These are phyloP conservation scores for Orchesella flavescens DNA, from an alignment of 2,888 invertebrate species.

Conservation along the genomic window DNA sequence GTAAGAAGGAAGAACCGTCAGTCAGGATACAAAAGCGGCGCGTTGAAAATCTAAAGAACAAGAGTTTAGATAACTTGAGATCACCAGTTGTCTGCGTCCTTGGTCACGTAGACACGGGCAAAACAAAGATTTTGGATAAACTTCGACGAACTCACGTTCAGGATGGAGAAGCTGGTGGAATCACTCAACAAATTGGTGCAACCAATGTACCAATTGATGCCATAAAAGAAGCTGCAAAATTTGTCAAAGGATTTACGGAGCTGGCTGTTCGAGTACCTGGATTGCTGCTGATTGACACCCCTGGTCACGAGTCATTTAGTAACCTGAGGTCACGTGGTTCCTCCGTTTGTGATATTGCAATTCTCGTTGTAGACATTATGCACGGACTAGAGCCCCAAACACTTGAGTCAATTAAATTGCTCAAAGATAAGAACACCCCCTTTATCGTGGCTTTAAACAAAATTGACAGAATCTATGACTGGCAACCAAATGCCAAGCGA, in stretches of 20 bases:
- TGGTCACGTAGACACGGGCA: slow-evolving; percentile 97
- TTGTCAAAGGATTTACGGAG: slow-evolving; percentile 90
- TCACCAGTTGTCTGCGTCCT: slow-evolving; percentile 98
- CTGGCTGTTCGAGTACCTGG: slow-evolving; percentile 92
- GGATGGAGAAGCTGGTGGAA: slow-evolving; percentile 98
- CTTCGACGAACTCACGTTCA: slow-evolving; percentile 91
- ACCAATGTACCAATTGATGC: slow-evolving; percentile 98
- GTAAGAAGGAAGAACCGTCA: slow-evolving; percentile 85
- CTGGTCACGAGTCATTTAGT: slow-evolving; percentile 99
- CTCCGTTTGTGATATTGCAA: slow-evolving; percentile 98
- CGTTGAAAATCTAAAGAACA: slow-evolving; percentile 82
- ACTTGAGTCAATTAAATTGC: slow-evolving; percentile 94
- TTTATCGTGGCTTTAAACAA: slow-evolving; percentile 99
- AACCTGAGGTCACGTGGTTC: slow-evolving; percentile 97
- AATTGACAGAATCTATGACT: slow-evolving; percentile 94
- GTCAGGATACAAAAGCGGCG: slow-evolving; percentile 80
- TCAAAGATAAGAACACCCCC: slow-evolving; percentile 94
- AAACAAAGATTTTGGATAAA: slow-evolving; percentile 99
- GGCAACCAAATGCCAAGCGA: slow-evolving; percentile 89
- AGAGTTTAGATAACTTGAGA: slow-evolving; percentile 82
- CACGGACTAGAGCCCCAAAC: slow-evolving; percentile 99
- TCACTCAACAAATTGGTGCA: slow-evolving; percentile 99
- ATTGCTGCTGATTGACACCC: slow-evolving; percentile 97
- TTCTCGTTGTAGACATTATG: slow-evolving; percentile 99
- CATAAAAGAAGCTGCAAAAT: slow-evolving; percentile 93